phyloP scores from a whole-genome alignment of 2,888 invertebrate genomes.

The Aleiodes leptofemur region DNA sequence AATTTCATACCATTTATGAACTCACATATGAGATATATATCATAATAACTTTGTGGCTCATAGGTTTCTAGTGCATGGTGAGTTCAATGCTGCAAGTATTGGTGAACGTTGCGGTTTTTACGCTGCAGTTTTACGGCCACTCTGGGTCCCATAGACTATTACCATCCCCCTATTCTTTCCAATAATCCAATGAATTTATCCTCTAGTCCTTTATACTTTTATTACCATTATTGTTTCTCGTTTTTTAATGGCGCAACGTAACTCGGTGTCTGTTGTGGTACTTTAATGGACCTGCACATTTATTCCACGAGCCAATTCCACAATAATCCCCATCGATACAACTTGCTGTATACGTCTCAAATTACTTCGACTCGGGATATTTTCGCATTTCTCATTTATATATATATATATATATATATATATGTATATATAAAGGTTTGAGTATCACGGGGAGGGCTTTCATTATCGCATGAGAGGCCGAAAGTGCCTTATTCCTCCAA shows the following conservation, averaged over 20 bases:
- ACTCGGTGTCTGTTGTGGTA: conserved; percentile 1
- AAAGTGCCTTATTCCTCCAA: conserved; percentile 10
- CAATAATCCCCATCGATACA: conserved; percentile 7
- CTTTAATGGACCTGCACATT: background rate
- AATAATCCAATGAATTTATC: conserved; percentile 43
- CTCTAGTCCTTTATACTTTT: background rate
- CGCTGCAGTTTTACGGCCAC: conserved; percentile 56
- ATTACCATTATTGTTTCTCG: conserved; percentile 19
- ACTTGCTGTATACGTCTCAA: conserved; percentile 31
- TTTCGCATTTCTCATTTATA: background rate
- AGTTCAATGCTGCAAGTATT: background rate
- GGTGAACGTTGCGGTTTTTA: conserved; percentile 58
- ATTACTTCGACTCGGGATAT: conserved; percentile 18
- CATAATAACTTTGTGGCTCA: conserved; percentile 10
- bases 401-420: too few relatives aligned
- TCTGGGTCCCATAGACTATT: conserved; percentile 52
- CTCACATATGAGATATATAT: conserved; percentile 26
- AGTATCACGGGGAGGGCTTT: conserved; percentile 1
- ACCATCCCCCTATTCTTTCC: conserved; percentile 60
- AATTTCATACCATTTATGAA: conserved; percentile 18
- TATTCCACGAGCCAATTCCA: conserved; percentile 14
- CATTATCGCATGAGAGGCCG: conserved; percentile 24
- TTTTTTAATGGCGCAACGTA: conserved; percentile 13
- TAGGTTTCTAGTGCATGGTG: background rate
- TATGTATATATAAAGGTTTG: too few relatives aligned